Conservation (phyloP, 2,888 invertebrate species). For the Perdita meconis region DNA sequence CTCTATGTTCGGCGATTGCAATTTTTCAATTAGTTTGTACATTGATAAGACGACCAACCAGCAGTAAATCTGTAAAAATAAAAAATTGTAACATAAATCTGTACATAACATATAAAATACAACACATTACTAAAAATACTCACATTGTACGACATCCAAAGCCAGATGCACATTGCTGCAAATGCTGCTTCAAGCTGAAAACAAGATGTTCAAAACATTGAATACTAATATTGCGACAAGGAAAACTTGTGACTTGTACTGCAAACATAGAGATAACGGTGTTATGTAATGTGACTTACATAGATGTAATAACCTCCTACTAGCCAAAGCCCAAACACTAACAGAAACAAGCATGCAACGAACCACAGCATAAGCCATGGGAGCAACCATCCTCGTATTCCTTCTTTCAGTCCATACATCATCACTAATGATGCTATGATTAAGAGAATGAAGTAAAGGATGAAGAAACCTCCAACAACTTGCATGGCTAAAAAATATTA, state of each 20-base stretch:
- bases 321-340: conserved; percentile 93
- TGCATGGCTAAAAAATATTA: conserved; percentile 88
- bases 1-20: conserved; percentile 95
- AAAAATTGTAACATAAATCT: conserved; percentile 6
- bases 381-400: conserved; percentile 92
- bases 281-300: conserved; percentile 86
- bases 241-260: too few species aligned
- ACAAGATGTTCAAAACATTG: conserved; percentile 32
- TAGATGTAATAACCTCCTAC: conserved; percentile 96
- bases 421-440: conserved; percentile 87
- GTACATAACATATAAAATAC: not conserved
- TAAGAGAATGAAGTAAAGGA: conserved; percentile 86
- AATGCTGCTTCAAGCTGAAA: conserved; percentile 92
- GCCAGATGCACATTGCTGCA: conserved; percentile 90
- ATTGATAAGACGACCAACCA: conserved; percentile 94
- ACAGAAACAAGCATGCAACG: conserved; percentile 90
- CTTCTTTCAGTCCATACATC: conserved; percentile 88
- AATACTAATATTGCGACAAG: too few species aligned
- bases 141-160: conserved; percentile 95
- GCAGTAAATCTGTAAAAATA: conserved; percentile 91
- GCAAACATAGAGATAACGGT: not conserved
- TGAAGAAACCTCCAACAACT: conserved; percentile 88
- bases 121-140: conserved; percentile 81
- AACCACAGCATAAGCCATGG: conserved; percentile 92
- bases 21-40: conserved; percentile 91